Evolutionary conservation across 2,888 invertebrate species (phyloP).

Genomic region (Leucophora obtusa): DNA sequence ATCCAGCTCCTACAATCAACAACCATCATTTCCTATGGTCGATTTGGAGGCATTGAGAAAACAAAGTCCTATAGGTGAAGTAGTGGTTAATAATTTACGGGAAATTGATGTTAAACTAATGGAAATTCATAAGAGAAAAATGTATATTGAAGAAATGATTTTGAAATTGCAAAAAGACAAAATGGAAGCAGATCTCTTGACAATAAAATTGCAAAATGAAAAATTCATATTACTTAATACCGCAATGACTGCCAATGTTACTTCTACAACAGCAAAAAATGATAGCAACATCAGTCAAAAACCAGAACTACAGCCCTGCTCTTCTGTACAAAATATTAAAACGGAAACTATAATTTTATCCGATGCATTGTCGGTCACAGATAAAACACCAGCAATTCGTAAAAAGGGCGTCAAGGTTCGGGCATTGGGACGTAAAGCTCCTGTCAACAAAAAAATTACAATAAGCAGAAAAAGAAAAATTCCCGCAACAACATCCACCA

Average conservation of each 20-base stretch:
- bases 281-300: neutral
- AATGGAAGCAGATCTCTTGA: constrained; percentile 73
- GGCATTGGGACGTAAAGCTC: neutral
- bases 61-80: constrained; percentile 68
- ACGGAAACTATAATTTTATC: constrained; percentile 25
- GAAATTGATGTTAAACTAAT: constrained; percentile 76
- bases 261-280: constrained; percentile 37
- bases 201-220: constrained; percentile 75
- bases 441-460: neutral
- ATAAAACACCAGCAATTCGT: neutral
- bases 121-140: constrained; percentile 75
- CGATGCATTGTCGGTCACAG: neutral
- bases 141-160: constrained; percentile 76
- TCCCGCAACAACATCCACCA: neutral
- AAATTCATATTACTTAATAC: constrained; percentile 74
- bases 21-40: constrained; percentile 62
- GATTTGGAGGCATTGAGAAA: constrained; percentile 66
- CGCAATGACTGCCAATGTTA: constrained; percentile 68
- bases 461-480: neutral
- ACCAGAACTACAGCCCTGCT: neutral
- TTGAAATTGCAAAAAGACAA: constrained; percentile 76
- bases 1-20: constrained; percentile 21
- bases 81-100: constrained; percentile 70
- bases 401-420: neutral
- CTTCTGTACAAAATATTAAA: constrained; percentile 42